Evolutionary conservation across 2,797 vertebrate genomes (phyloP).

Genomic region (Mus caroli): DNA sequence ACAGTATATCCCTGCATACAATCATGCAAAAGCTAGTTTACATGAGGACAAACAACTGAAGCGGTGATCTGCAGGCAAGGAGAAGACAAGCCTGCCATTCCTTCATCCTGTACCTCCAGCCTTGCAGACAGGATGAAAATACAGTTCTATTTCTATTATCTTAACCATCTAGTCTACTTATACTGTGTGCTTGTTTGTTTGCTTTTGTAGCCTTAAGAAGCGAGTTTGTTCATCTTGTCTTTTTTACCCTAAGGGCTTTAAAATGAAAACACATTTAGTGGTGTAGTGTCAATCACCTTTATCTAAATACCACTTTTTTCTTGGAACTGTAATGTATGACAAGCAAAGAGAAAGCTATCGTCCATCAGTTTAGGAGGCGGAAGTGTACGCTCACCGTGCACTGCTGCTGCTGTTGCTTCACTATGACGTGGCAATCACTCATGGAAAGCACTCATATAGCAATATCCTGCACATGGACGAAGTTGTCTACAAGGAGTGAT

Average conservation of each 20-base stretch:
- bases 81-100: neutral
- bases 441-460: neutral
- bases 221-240: neutral
- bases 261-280: constrained; percentile 9
- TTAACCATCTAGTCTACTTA: neutral
- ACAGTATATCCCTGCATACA: no score
- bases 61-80: neutral
- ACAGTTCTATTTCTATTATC: neutral
- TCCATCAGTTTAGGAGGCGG: neutral
- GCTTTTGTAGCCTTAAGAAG: neutral
- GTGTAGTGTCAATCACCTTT: neutral
- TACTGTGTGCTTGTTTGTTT: neutral
- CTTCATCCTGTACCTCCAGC: neutral
- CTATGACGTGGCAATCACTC: neutral
- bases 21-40: neutral
- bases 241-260: neutral
- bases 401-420: neutral
- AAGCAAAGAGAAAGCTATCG: neutral
- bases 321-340: neutral
- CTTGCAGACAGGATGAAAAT: neutral
- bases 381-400: neutral
- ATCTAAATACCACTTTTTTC: neutral
- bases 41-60: neutral
- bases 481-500: neutral
- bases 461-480: neutral